These are phyloP conservation scores for Spodoptera picta DNA, from an alignment of 2,888 invertebrate genomes.

Conservation along the genomic window DNA sequence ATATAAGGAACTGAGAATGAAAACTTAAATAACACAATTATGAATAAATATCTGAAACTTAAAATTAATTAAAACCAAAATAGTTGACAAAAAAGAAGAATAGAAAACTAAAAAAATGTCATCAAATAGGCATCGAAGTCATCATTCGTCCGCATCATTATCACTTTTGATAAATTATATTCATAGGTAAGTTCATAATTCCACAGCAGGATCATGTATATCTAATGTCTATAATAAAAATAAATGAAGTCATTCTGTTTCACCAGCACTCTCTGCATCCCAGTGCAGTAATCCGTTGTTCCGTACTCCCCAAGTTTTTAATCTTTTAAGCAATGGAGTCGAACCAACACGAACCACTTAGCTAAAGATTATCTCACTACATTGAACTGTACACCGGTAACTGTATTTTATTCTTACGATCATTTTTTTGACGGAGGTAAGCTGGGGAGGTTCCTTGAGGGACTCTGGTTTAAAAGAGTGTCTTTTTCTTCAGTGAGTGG, in stretches of 20 bases:
- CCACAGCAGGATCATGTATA: too few species aligned
- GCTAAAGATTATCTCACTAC: conserved; percentile 72
- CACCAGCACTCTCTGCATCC: not conserved
- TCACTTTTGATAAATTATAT: too few species aligned
- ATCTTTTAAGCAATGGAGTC: conserved; percentile 71
- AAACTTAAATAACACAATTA: too few species aligned
- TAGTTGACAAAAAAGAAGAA: too few species aligned
- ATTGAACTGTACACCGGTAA: conserved; percentile 72
- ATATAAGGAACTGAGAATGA: too few species aligned
- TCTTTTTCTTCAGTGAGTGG: too few species aligned
- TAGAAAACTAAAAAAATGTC: too few species aligned
- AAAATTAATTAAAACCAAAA: too few species aligned
- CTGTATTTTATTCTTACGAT: conserved; percentile 55
- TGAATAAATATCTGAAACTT: too few species aligned
- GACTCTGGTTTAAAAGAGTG: not conserved
- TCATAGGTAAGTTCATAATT: too few species aligned
- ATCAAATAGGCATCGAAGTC: too few species aligned
- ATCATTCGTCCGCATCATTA: too few species aligned
- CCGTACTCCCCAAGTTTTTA: conserved; percentile 69
- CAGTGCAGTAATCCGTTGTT: conserved; percentile 28
- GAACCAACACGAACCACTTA: conserved; percentile 66
- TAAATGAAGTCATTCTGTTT: not conserved
- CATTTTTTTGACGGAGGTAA: conserved; percentile 47
- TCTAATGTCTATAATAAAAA: conserved; percentile 6
- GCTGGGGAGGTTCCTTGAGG: conserved; percentile 14